Evolutionary conservation across 92 coral and sea anemone species (phyloP), one percentile per base, ranked within the genome.

Genomic region (Porites lobata): DNA sequence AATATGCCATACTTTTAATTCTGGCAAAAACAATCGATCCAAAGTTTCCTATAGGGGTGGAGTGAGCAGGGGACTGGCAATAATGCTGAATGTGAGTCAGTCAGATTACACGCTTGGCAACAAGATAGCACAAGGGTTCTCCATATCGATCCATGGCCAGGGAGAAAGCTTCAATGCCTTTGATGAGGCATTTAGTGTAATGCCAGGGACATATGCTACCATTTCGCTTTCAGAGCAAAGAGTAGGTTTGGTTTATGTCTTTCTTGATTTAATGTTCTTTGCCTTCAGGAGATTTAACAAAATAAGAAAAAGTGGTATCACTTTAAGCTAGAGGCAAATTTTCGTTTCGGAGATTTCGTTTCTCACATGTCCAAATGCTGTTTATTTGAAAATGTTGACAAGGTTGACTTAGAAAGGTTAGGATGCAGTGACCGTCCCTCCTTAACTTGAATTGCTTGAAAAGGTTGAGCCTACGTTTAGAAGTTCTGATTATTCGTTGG

Each of bases 1-100:
- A 10, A 50, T 77, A 43, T 89, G 92, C 72, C 78, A 58, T 69
- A 89, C 92, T 13, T 89, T 84, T 64, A 89, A 85, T 56, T 89
- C 92, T 17, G 89, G 86, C 1, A 68, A 57, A 67, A 12, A 74
- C 74, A 83, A 78, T 26, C 19, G 11, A 29, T 7, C 79, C 19
- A 73, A n/a, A 26, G 72, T 13, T 53, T 32, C 67, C 52, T 7
- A 8, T 22, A 22, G n/a, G 4, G 53, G 72, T 32, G 93, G 93
- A 2, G 11, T 84, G 22, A 62, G 67, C 19, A 1, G 29, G 1
- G 93, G 93, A 65, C 87, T 90, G 8, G 52, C 19, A 18, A 29
- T 90, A 2, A 6, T 79, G 18, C 81, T 90, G 52, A 84, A 90
- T 32, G 20, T 75, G 4, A 21, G 78, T 14, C 50, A 61, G 0